A percentile compares a stretch with the other conserved stretches of the same genome.
Evolutionary conservation across 2,888 invertebrate genomes (phyloP).

Genomic region (Luffia ferchaultella): DNA sequence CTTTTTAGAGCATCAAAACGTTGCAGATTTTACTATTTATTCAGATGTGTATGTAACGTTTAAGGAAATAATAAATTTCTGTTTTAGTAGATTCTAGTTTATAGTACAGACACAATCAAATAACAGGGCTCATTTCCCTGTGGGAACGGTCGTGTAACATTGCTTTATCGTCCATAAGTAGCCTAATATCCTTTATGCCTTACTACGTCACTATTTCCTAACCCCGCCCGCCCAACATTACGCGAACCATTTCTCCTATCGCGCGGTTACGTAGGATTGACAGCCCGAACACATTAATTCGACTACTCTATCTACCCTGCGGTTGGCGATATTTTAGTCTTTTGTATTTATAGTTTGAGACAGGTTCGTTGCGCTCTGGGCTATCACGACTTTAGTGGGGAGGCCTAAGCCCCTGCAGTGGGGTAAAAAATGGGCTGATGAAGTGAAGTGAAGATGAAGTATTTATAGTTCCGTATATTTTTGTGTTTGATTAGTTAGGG

Average conservation of each 20-base stretch:
- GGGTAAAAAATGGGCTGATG: no score
- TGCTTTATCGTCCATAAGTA: slow-evolving; percentile 59
- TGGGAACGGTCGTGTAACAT: slow-evolving; percentile 28
- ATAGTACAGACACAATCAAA: slow-evolving; percentile 22
- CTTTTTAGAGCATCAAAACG: no score
- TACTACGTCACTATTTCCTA: slow-evolving; percentile 47
- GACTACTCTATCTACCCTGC: neutral
- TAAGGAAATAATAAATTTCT: no score
- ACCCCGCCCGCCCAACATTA: slow-evolving; percentile 37
- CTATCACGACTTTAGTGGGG: no score
- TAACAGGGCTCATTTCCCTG: slow-evolving; percentile 46
- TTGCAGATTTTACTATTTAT: no score
- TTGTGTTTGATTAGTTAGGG: no score
- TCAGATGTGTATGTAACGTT: no score
- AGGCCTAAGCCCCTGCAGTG: no score
- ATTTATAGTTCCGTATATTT: no score
- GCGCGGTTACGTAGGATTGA: slow-evolving; percentile 58
- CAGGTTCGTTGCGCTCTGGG: no score
- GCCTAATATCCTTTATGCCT: slow-evolving; percentile 30
- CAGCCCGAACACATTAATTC: slow-evolving; percentile 18
- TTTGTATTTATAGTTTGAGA: slow-evolving; percentile 1
- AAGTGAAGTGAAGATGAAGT: no score
- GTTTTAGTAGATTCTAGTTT: neutral
- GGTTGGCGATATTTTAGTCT: slow-evolving; percentile 8
- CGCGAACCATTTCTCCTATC: slow-evolving; percentile 60